Evolutionary conservation across 2,888 invertebrate genomes (phyloP).

Genomic region (Lithophane semibrunnea): DNA sequence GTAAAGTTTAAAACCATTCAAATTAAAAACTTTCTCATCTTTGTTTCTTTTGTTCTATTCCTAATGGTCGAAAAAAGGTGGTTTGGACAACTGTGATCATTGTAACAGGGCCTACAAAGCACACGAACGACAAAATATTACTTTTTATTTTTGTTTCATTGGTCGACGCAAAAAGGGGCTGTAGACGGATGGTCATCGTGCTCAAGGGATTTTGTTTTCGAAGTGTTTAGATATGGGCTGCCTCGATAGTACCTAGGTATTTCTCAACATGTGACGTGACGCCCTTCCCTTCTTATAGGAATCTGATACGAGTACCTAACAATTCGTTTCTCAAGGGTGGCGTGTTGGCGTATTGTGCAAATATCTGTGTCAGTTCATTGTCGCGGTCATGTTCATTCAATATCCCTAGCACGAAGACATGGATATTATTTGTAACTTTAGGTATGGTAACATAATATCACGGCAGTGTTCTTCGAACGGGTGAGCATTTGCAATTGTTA

Average conservation of each 20-base stretch:
- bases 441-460: slow-evolving; percentile 1
- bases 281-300: slow-evolving; percentile 4
- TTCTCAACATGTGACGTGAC: neutral
- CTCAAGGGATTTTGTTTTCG: no score
- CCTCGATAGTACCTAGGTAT: neutral
- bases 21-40: no score
- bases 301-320: slow-evolving; percentile 26
- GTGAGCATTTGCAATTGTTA: neutral
- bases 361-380: slow-evolving; percentile 36
- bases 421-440: slow-evolving; percentile 14
- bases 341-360: slow-evolving; percentile 27
- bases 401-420: neutral
- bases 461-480: neutral
- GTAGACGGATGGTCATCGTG: no score
- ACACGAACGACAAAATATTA: no score
- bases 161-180: no score
- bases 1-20: no score
- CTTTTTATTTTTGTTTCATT: no score
- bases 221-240: no score
- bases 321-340: slow-evolving; percentile 39
- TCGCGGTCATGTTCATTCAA: slow-evolving; percentile 2
- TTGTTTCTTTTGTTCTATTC: no score
- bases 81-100: no score
- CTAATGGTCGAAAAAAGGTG: no score
- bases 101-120: no score